These are phyloP conservation scores for Pentalonia nigronervosa DNA, from an alignment of 1,140 invertebrate genomes.

Conservation along the genomic window DNA sequence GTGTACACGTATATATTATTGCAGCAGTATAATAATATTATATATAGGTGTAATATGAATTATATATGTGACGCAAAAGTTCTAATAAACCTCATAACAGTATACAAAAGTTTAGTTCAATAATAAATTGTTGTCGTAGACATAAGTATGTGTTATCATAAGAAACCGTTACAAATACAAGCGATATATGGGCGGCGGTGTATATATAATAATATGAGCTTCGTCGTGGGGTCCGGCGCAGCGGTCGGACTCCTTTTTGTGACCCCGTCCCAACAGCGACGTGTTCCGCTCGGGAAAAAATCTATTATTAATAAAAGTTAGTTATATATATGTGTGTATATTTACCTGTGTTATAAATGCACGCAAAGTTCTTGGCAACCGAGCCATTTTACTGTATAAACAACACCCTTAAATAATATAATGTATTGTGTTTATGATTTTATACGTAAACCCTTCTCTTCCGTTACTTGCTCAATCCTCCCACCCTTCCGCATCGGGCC, in stretches of 20 bases:
- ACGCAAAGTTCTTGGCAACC: slow-evolving; percentile 57
- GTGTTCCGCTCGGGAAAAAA: slow-evolving; percentile 21
- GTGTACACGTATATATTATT: background rate
- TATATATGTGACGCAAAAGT: background rate
- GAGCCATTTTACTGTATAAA: slow-evolving; percentile 56
- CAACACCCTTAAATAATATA: slow-evolving; percentile 58
- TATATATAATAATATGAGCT: background rate
- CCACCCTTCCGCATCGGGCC: background rate
- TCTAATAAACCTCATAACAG: background rate
- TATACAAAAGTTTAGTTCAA: background rate
- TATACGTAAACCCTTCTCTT: background rate
- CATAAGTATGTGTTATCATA: background rate
- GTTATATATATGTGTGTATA: background rate
- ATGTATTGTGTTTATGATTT: slow-evolving; percentile 50
- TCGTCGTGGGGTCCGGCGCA: background rate
- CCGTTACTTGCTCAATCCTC: background rate
- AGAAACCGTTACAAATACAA: background rate
- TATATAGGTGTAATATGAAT: background rate
- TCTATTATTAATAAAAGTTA: slow-evolving; percentile 37
- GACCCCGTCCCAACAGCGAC: background rate
- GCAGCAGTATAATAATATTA: background rate
- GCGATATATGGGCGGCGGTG: too few species aligned
- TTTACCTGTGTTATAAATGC: background rate
- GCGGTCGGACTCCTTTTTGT: background rate
- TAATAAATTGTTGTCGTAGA: background rate